Conservation (phyloP, 2,113 vertebrate genomes). For the Gorsachius goisagi region DNA sequence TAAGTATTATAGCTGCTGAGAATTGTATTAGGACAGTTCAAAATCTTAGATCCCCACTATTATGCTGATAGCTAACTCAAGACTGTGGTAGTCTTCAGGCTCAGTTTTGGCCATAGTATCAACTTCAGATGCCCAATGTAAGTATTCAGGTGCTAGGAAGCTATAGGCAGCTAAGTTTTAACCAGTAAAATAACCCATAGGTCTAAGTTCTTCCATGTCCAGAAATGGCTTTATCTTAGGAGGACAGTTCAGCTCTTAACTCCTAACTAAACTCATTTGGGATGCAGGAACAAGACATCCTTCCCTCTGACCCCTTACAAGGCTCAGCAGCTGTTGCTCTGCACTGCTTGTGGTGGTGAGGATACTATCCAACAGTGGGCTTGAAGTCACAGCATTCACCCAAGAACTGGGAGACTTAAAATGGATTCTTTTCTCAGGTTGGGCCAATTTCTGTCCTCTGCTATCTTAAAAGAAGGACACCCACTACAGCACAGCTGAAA, state of each 20-base stretch:
- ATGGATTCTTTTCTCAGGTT: background rate
- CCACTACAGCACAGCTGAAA: background rate
- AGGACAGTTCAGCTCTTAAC: background rate
- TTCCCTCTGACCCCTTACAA: background rate
- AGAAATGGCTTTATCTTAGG: background rate
- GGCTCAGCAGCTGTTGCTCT: background rate
- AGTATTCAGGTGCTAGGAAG: background rate
- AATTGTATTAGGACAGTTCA: background rate
- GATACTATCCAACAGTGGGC: background rate
- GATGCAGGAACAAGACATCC: background rate
- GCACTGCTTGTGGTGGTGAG: background rate
- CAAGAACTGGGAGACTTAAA: background rate
- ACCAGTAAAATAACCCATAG: background rate
- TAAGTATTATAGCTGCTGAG: background rate
- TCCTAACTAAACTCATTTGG: background rate
- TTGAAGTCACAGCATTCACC: background rate
- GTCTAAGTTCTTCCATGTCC: background rate
- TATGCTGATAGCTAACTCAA: background rate
- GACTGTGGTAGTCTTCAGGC: background rate
- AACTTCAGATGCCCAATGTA: background rate
- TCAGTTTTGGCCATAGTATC: background rate
- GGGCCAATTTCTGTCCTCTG: background rate
- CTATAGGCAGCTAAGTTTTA: background rate
- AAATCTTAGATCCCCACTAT: background rate
- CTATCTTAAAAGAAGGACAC: background rate